These are phyloP conservation scores for Scopus umbretta DNA, from an alignment of 2,113 vertebrate genomes.

Conservation along the genomic window DNA sequence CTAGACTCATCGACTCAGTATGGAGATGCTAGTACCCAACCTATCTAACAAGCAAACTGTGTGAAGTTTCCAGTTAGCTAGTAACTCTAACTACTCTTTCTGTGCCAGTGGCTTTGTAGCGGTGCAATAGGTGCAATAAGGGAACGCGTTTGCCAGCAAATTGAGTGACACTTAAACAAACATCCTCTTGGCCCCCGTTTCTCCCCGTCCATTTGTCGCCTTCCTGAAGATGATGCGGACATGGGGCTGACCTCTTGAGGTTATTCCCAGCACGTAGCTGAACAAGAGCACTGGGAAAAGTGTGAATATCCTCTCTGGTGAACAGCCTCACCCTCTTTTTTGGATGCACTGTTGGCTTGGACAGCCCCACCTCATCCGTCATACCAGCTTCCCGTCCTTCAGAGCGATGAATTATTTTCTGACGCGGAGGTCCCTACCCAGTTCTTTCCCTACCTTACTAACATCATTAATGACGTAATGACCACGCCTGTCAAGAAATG, in stretches of 20 bases:
- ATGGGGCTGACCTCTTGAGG: not conserved
- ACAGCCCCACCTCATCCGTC: not conserved
- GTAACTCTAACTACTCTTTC: not conserved
- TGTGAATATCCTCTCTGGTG: slow-evolving; percentile 18
- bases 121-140: not conserved
- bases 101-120: not conserved
- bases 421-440: not conserved
- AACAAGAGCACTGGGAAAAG: not conserved
- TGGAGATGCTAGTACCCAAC: not conserved
- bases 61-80: not conserved
- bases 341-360: not conserved
- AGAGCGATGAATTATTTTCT: not conserved
- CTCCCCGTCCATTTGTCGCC: slow-evolving; percentile 37
- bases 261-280: slow-evolving; percentile 30
- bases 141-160: not conserved
- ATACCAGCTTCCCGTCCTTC: not conserved
- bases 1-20: not conserved
- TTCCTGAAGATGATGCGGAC: slow-evolving; percentile 49
- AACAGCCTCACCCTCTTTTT: not conserved
- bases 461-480: not conserved
- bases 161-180: slow-evolving; percentile 26
- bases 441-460: not conserved
- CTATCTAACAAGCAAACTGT: not conserved
- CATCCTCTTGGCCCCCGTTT: slow-evolving; percentile 41
- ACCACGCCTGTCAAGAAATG: not conserved